A percentile compares a stretch with the other conserved stretches of the same genome.
Conservation (phyloP, 2,113 vertebrate genomes). For the Lipophrys pholis region DNA sequence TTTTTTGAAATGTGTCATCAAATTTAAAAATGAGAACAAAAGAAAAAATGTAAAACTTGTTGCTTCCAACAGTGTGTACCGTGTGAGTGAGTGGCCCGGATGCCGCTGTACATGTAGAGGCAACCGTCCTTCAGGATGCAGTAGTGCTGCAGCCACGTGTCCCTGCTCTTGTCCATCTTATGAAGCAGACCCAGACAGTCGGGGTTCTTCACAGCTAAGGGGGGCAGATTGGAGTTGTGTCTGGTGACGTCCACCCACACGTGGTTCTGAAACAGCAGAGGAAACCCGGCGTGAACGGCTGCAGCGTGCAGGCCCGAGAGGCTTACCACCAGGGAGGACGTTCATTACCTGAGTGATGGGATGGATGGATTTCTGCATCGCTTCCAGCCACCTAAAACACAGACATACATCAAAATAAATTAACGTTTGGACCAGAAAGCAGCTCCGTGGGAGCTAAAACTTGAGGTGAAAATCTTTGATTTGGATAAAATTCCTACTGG, state of each 20-base stretch:
- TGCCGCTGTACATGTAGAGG: slow-evolving; percentile 89
- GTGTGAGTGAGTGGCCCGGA: slow-evolving; percentile 87
- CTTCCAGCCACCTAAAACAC: slow-evolving; percentile 88
- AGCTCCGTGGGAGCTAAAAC: no score
- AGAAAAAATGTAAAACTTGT: no score
- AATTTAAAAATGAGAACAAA: no score
- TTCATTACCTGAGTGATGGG: slow-evolving; percentile 87
- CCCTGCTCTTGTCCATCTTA: slow-evolving; percentile 85
- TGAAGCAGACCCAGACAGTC: slow-evolving; percentile 92
- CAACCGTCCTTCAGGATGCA: slow-evolving; percentile 92
- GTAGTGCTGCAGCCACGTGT: slow-evolving; percentile 88
- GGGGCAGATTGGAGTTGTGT: slow-evolving; percentile 90
- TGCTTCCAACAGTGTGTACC: slow-evolving; percentile 73
- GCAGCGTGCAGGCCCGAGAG: no score
- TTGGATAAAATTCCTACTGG: no score
- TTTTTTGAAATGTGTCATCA: neutral
- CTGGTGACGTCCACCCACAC: slow-evolving; percentile 93
- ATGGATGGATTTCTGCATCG: slow-evolving; percentile 88
- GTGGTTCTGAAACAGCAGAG: slow-evolving; percentile 83
- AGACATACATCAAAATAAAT: neutral
- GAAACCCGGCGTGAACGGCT: neutral
- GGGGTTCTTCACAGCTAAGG: slow-evolving; percentile 91
- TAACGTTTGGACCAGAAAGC: no score
- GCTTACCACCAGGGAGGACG: no score
- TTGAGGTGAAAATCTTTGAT: no score